phyloP scores from a whole-genome alignment of 2,888 invertebrate species.

The Steinernema carpocapsae region DNA sequence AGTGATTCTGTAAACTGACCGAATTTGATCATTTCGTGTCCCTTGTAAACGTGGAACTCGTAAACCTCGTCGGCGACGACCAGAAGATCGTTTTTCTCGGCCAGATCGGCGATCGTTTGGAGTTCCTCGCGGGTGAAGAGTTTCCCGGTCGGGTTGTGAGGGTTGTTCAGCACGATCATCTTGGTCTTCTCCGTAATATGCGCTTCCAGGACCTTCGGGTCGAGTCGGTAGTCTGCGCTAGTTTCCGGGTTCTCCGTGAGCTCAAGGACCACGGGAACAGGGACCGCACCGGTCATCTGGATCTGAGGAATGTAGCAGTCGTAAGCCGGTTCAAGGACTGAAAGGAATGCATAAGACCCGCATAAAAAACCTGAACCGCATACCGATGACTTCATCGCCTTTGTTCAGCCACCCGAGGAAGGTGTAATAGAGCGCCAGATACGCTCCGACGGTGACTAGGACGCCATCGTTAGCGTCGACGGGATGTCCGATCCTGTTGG shows the following conservation, averaged over 20 bases:
- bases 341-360: conserved; percentile 35
- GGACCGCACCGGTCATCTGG: conserved; percentile 75
- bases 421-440: conserved; percentile 86
- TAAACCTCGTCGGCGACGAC: conserved; percentile 97
- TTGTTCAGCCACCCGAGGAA: conserved; percentile 85
- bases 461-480: conserved; percentile 87
- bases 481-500: conserved; percentile 78
- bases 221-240: conserved; percentile 88
- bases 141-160: conserved; percentile 96
- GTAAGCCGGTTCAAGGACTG: conserved; percentile 92
- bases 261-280: conserved; percentile 82
- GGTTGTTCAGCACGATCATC: conserved; percentile 85
- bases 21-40: conserved; percentile 83
- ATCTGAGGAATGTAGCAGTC: conserved; percentile 98
- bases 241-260: conserved; percentile 43
- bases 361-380: conserved; percentile 37
- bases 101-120: conserved; percentile 80
- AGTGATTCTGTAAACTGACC: conserved; percentile 74
- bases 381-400: conserved; percentile 74
- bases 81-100: conserved; percentile 87
- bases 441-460: conserved; percentile 88
- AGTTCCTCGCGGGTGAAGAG: conserved; percentile 71
- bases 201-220: conserved; percentile 80
- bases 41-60: conserved; percentile 90
- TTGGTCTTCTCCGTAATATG: conserved; percentile 88